Evolutionary conservation across 1,140 invertebrate species (phyloP), one percentile per base, ranked within the genome.

Genomic region (Trichogramma pretiosum): DNA sequence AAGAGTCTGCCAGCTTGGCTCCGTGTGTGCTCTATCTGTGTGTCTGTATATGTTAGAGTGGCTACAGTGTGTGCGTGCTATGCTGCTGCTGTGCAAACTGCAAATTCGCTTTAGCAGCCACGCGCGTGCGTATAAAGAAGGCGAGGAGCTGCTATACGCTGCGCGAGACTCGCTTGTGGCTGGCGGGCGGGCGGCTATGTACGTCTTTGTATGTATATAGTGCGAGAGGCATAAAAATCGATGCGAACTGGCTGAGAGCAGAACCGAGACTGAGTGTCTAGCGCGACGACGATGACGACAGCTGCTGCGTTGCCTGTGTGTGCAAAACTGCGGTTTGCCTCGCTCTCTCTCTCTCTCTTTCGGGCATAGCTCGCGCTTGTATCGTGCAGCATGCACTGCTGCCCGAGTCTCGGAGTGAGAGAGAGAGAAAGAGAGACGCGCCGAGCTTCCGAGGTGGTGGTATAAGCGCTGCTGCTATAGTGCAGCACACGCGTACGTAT

Each of bases 201-300:
- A 3, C 9, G 14, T 35, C 3, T 17, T 18, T 9, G 14, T 9
- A 14, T 35, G 5, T 3, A 3, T 35, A 37, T 14, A 18, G n/a
- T n/a, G n/a, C n/a, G n/a, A n/a, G n/a, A n/a, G n/a, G n/a, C n/a
- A n/a, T n/a, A n/a, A n/a, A n/a, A n/a, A n/a, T n/a, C 11, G 35
- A 9, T 39, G 24, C 36, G 35, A 46, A 36, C 53, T 46, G 42
- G 48, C 36, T 44, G 54, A 62, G 54, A 56, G 63, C 54, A 58
- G 51, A 59, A 62, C 57, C 64, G 67, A 70, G 67, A 70, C 68
- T 70, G 63, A 67, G 34, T 67, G 67, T 68, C 65, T 68, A 54
- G 55, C 49, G 52, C 48, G 45, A 54, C 53, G 51, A 32, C 30
- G 30, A 34, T 18, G 14, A 17, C 23, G 23, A 5, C 26, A 13